phyloP scores from a whole-genome alignment of 1,140 invertebrate genomes.

The Artemia franciscana region DNA sequence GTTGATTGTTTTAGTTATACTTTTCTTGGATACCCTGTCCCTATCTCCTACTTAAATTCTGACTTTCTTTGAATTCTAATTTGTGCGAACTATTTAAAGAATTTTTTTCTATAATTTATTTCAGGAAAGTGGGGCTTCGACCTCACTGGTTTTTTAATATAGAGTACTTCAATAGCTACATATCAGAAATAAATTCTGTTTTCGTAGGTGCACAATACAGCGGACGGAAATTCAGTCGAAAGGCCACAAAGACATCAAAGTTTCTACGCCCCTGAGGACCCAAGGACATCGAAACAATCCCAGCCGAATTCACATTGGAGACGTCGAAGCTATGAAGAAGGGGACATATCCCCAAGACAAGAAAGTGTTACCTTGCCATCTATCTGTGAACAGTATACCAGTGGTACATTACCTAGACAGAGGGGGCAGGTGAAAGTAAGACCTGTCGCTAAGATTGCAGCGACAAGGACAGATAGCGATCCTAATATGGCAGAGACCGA shows the following conservation, averaged over 20 bases:
- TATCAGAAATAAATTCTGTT: too few relatives aligned
- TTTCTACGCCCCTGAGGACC: slow-evolving; percentile 2
- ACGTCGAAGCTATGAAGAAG: slow-evolving; percentile 57
- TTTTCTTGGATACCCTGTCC: too few relatives aligned
- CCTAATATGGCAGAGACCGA: slow-evolving; percentile 10
- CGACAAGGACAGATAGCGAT: slow-evolving; percentile 18
- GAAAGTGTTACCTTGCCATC: slow-evolving; percentile 17
- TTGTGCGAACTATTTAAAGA: too few relatives aligned
- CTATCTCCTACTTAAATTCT: too few relatives aligned
- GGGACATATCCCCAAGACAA: slow-evolving; percentile 44
- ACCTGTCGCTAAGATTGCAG: slow-evolving; percentile 60
- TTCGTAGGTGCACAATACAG: slow-evolving; percentile 2
- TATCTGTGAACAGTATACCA: slow-evolving; percentile 24
- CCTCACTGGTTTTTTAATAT: slow-evolving; percentile 9
- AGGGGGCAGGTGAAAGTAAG: slow-evolving; percentile 48
- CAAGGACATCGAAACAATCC: not conserved
- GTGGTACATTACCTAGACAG: slow-evolving; percentile 60
- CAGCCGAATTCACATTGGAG: slow-evolving; percentile 32
- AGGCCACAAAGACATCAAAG: not conserved
- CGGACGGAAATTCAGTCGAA: not conserved
- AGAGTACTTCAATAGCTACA: too few relatives aligned
- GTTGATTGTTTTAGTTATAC: too few relatives aligned
- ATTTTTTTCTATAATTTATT: too few relatives aligned
- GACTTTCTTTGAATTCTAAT: too few relatives aligned
- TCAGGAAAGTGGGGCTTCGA: too few relatives aligned